Percentiles rank a stretch among this genome's conserved stretches.
Evolutionary conservation across 1,140 invertebrate species (phyloP).

Genomic region (Leptinotarsa lineolata): DNA sequence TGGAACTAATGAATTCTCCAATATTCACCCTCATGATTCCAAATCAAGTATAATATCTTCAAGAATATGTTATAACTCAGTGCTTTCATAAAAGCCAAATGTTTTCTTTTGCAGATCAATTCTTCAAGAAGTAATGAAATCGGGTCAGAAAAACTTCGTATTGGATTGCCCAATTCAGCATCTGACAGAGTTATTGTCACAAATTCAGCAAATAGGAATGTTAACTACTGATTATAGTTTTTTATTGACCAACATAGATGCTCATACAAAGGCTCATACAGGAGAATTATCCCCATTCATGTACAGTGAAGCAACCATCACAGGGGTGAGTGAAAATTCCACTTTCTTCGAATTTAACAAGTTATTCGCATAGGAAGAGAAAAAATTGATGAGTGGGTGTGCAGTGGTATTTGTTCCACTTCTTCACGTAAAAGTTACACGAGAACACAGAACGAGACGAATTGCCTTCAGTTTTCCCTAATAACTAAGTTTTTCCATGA

Average conservation of each 20-base stretch:
- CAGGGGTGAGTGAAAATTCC: conserved; percentile 58
- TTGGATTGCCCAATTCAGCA: conserved; percentile 49
- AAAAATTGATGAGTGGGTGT: no score
- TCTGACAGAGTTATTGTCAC: conserved; percentile 49
- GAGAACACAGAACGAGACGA: no score
- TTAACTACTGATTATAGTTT: conserved; percentile 77
- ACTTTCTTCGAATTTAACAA: no score
- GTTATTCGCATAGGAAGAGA: no score
- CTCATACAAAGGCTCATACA: conserved; percentile 68
- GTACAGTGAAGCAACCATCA: conserved; percentile 84
- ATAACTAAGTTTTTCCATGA: no score
- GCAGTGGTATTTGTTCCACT: no score
- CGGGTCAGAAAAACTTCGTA: conserved; percentile 46
- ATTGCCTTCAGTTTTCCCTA: no score
- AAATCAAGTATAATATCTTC: no score
- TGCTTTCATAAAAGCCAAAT: conserved; percentile 50
- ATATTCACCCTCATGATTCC: no score
- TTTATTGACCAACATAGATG: conserved; percentile 79
- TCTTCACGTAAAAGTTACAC: no score
- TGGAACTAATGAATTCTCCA: no score
- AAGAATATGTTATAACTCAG: no score
- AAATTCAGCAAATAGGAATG: conserved; percentile 82
- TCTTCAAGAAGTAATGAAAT: conserved; percentile 29
- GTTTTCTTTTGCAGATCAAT: conserved; percentile 10
- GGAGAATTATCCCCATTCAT: conserved; percentile 80